These are phyloP conservation scores for Berghia stephanieae DNA, from an alignment of 1,140 invertebrate species.

Conservation along the genomic window DNA sequence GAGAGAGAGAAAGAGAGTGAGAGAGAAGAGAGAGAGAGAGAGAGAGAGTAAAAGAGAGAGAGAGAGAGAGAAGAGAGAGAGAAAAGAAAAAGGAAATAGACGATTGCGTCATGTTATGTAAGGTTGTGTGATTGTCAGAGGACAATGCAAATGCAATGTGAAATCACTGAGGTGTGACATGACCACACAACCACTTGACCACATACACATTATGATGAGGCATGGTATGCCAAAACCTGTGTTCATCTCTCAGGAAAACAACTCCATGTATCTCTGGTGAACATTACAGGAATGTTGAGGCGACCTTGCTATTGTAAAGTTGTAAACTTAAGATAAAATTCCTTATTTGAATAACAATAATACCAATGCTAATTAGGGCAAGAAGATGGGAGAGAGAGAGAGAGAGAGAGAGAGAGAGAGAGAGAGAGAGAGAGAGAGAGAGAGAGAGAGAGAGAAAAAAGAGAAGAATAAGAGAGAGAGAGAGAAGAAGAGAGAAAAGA, in stretches of 20 bases:
- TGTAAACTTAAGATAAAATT: not conserved
- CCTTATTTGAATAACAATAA: not conserved
- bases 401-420: not conserved
- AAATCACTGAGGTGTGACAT: no score
- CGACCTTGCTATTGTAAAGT: not conserved
- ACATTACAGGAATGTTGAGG: no score
- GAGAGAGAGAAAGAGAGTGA: not conserved
- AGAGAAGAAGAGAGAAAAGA: not conserved
- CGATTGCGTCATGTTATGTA: no score
- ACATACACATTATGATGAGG: not conserved
- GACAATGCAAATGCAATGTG: no score
- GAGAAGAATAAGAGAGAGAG: not conserved
- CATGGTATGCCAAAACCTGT: not conserved
- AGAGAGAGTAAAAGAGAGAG: no score
- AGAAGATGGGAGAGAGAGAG: not conserved
- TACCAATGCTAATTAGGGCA: not conserved
- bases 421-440: not conserved
- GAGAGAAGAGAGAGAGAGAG: conserved; percentile 5
- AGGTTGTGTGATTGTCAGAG: no score
- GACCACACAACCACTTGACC: not conserved
- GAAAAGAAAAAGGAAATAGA: conserved; percentile 11
- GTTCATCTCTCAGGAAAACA: not conserved
- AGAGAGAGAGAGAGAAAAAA: not conserved
- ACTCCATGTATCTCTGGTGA: not conserved
- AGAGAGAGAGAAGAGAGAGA: not conserved